A percentile compares a stretch with the other conserved stretches of the same genome.
phyloP scores from a whole-genome alignment of 2,113 vertebrate species.

The Macroglossus sobrinus region DNA sequence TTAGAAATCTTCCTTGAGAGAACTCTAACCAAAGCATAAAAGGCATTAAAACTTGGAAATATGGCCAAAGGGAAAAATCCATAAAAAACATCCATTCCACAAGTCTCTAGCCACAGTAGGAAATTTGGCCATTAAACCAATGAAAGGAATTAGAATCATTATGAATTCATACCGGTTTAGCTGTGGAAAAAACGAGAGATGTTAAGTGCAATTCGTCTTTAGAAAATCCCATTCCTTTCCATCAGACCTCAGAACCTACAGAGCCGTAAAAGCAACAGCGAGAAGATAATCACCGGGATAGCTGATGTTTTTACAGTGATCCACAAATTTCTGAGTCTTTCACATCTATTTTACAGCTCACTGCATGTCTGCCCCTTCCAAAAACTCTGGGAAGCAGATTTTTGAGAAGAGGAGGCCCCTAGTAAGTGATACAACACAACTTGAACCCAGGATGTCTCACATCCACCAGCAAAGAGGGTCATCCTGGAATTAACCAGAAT shows the following conservation, averaged over 20 bases:
- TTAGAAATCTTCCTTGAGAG: conserved; percentile 59
- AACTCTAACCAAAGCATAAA: conserved; percentile 29
- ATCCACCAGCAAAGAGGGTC: neutral
- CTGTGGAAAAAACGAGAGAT: conserved; percentile 33
- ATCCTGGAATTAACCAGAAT: neutral
- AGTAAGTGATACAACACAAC: neutral
- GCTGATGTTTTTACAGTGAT: conserved; percentile 43
- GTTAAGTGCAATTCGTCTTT: conserved; percentile 56
- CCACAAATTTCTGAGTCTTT: conserved; percentile 32
- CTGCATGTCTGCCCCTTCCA: neutral
- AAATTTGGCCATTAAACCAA: conserved; percentile 46
- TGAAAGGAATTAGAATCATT: conserved; percentile 53
- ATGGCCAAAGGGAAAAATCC: conserved; percentile 43
- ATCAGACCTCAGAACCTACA: neutral
- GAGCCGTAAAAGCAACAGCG: conserved; percentile 33
- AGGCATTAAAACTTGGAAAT: conserved; percentile 45
- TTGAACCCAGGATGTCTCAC: neutral
- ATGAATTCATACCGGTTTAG: conserved; percentile 45
- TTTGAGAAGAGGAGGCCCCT: neutral
- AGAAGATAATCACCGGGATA: conserved; percentile 13
- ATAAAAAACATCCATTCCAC: neutral
- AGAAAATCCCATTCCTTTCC: conserved; percentile 21
- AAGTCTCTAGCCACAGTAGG: neutral
- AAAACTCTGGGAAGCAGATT: neutral
- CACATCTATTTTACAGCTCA: neutral